Evolutionary conservation across 1,140 invertebrate genomes (phyloP).

Genomic region (Cephus cinctus): DNA sequence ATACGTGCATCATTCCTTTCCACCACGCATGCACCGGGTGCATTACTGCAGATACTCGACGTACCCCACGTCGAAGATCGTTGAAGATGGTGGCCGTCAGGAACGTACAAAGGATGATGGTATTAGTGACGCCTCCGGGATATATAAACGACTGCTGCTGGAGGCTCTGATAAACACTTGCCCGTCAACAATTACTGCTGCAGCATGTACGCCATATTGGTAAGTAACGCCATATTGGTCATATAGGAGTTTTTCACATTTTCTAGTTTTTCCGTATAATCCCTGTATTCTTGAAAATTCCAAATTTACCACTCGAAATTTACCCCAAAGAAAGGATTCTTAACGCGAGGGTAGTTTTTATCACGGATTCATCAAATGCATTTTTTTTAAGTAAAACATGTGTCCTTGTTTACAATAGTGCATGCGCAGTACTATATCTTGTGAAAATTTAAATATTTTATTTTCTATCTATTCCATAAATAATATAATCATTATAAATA

Average conservation of each 20-base stretch:
- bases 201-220: conserved; percentile 46
- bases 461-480: no score
- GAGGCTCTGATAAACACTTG: conserved; percentile 45
- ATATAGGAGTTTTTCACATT: background rate
- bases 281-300: background rate
- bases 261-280: background rate
- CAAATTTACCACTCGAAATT: background rate
- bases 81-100: conserved; percentile 24
- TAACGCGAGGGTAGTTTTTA: background rate
- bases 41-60: conserved; percentile 15
- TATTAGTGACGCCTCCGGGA: conserved; percentile 37
- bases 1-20: conserved; percentile 26
- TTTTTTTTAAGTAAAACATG: background rate
- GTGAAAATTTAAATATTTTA: no score
- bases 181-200: conserved; percentile 46
- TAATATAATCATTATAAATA: no score
- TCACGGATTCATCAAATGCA: background rate
- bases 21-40: conserved; percentile 2
- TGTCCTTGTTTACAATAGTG: no score
- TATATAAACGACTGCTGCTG: conserved; percentile 45
- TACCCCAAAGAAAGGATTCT: background rate
- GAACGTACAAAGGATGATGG: conserved; percentile 20
- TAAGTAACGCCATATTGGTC: conserved; percentile 29
- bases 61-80: conserved; percentile 27
- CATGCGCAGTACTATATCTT: no score